phyloP scores from a whole-genome alignment of 2,113 vertebrate genomes.

The Coryphaenoides rupestris region DNA sequence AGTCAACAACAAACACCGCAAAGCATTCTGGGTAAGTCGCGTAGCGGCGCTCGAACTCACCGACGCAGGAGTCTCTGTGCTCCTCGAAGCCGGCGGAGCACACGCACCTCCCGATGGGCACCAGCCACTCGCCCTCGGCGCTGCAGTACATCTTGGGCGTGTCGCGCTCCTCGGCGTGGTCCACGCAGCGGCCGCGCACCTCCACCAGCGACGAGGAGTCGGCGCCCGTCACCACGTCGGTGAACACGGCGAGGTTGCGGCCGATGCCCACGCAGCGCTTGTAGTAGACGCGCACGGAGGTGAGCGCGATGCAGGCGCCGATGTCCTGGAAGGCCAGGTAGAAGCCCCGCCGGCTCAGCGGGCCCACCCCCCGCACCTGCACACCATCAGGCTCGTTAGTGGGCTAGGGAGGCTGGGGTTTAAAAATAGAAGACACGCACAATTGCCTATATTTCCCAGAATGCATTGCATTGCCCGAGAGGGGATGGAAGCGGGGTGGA shows the following conservation, averaged over 20 bases:
- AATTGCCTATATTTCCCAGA: too few relatives aligned
- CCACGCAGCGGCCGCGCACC: constrained; percentile 89
- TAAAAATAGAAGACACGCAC: too few relatives aligned
- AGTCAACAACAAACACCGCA: too few relatives aligned
- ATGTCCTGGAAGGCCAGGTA: constrained; percentile 98
- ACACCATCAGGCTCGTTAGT: neutral
- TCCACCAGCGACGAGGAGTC: constrained; percentile 95
- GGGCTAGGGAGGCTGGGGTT: neutral
- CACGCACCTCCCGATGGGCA: constrained; percentile 93
- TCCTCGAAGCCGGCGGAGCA: constrained; percentile 93
- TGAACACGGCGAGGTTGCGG: constrained; percentile 90
- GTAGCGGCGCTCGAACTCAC: constrained; percentile 72
- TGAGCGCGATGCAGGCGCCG: constrained; percentile 91
- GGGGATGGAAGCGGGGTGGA: too few relatives aligned
- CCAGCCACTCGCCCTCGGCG: constrained; percentile 95
- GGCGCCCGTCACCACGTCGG: constrained; percentile 88
- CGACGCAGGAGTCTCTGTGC: constrained; percentile 83
- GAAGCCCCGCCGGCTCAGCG: constrained; percentile 85
- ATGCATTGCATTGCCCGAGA: too few relatives aligned
- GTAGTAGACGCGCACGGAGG: constrained; percentile 91
- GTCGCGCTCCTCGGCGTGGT: constrained; percentile 91
- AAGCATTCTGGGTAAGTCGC: too few relatives aligned
- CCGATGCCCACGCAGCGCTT: constrained; percentile 89
- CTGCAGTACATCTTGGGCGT: constrained; percentile 99
- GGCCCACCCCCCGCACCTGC: constrained; percentile 85